Evolutionary conservation across 2,113 vertebrate genomes (phyloP).

Genomic region (Shinisaurus crocodilurus): DNA sequence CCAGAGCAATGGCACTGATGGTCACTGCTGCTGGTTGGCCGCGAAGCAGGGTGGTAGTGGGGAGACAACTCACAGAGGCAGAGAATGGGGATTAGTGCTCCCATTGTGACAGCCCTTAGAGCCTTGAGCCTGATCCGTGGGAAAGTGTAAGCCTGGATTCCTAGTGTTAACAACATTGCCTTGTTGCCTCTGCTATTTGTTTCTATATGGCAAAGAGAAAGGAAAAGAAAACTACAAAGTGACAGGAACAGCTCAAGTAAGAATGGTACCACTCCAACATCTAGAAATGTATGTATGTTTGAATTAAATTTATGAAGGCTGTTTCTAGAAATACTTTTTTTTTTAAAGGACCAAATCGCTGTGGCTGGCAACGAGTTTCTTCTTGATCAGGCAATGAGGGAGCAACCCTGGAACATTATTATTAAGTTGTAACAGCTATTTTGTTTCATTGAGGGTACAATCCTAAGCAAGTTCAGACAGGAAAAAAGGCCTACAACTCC

Average conservation of each 20-base stretch:
- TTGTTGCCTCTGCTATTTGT: not conserved
- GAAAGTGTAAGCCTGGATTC: too few relatives aligned
- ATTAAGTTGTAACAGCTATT: not conserved
- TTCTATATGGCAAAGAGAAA: constrained; percentile 20
- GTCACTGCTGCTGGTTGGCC: not conserved
- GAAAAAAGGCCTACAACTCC: too few relatives aligned
- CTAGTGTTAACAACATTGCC: constrained; percentile 48
- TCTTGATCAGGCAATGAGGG: not conserved
- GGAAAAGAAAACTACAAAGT: not conserved
- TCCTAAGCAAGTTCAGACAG: too few relatives aligned
- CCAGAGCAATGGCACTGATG: not conserved
- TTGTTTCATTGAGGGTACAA: too few relatives aligned
- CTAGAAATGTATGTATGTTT: not conserved
- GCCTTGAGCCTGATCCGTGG: not conserved
- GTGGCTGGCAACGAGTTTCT: not conserved
- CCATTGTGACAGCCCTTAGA: not conserved
- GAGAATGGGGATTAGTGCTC: not conserved
- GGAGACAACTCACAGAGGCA: not conserved
- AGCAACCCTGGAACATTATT: not conserved
- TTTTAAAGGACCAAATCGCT: not conserved
- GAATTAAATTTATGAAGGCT: constrained; percentile 32
- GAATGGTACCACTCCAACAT: not conserved
- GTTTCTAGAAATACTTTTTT: constrained; percentile 12
- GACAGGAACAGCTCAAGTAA: not conserved
- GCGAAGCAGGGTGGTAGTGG: too few relatives aligned